Evolutionary conservation across 92 coral and sea anemone species (phyloP).

Genomic region (Epizoanthus fatuus): DNA sequence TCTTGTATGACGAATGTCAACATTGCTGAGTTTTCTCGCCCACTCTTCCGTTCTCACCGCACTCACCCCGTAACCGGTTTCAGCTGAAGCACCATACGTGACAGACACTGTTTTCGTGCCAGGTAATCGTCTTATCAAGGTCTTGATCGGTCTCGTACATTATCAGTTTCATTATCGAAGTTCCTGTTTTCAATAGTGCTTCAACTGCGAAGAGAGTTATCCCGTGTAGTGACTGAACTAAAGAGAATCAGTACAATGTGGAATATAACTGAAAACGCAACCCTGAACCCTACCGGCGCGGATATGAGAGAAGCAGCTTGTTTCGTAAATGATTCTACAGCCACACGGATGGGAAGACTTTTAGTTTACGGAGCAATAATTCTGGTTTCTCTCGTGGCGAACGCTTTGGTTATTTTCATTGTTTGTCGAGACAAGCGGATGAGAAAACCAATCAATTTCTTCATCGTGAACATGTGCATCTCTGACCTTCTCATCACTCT

Average conservation of each 20-base stretch:
- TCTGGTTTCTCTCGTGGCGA: constrained; percentile 46
- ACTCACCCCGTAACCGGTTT: not conserved
- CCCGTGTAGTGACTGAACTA: not conserved
- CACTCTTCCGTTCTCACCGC: not conserved
- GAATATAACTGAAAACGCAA: constrained; percentile 12
- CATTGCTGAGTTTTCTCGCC: too few species aligned
- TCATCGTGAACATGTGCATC: constrained; percentile 70
- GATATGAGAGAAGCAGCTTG: constrained; percentile 41
- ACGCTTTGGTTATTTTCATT: constrained; percentile 56
- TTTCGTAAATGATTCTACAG: constrained; percentile 45
- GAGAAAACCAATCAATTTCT: constrained; percentile 66
- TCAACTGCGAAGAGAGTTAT: too few species aligned
- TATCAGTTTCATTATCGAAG: too few species aligned
- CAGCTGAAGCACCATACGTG: not conserved
- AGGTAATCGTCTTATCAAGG: too few species aligned
- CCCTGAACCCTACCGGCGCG: not conserved
- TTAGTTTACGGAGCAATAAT: constrained; percentile 53
- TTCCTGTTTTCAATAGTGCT: too few species aligned
- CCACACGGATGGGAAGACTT: constrained; percentile 39
- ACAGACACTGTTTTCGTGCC: not conserved
- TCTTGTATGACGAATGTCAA: too few species aligned
- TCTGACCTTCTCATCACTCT: constrained; percentile 64
- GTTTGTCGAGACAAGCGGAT: constrained; percentile 50
- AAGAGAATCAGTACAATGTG: not conserved
- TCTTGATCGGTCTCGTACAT: too few species aligned